These are phyloP conservation scores for Iselma pallidipennis DNA, from an alignment of 2,888 invertebrate genomes.

Conservation along the genomic window DNA sequence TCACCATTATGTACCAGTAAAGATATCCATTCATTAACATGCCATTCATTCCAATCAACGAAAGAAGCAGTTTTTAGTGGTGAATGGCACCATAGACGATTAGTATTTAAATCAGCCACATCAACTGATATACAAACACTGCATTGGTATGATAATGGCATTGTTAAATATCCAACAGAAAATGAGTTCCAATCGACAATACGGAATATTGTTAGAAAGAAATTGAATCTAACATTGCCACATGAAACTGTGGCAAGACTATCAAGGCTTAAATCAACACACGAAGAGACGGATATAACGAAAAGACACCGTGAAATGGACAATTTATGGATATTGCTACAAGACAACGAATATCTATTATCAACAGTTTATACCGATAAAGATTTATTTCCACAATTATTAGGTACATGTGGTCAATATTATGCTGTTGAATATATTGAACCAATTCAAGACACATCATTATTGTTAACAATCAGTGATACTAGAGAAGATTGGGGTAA, in stretches of 20 bases:
- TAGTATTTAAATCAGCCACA: slow-evolving; percentile 64
- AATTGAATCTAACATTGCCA: slow-evolving; percentile 61
- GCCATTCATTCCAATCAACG: slow-evolving; percentile 64
- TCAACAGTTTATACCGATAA: slow-evolving; percentile 63
- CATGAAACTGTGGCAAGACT: slow-evolving; percentile 58
- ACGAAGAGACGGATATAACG: slow-evolving; percentile 52
- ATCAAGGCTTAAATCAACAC: slow-evolving; percentile 55
- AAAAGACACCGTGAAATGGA: slow-evolving; percentile 61
- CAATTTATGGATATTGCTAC: slow-evolving; percentile 65
- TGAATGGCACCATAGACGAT: slow-evolving; percentile 61
- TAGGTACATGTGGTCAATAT: slow-evolving; percentile 69
- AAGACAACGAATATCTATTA: slow-evolving; percentile 70
- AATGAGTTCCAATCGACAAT: slow-evolving; percentile 60
- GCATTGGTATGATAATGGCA: slow-evolving; percentile 56
- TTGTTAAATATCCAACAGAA: slow-evolving; percentile 59
- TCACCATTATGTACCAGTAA: slow-evolving; percentile 62
- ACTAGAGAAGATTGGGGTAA: slow-evolving; percentile 62
- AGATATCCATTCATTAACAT: slow-evolving; percentile 61
- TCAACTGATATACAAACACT: slow-evolving; percentile 52
- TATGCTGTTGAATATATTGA: slow-evolving; percentile 68
- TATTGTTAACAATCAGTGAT: slow-evolving; percentile 59
- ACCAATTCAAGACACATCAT: slow-evolving; percentile 60
- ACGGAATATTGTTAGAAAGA: slow-evolving; percentile 58
- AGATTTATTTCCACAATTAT: slow-evolving; percentile 66
- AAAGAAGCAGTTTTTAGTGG: slow-evolving; percentile 67